Percentiles rank a stretch among this genome's conserved stretches.
These are phyloP conservation scores for Oryzias sinensis DNA, from an alignment of 2,797 vertebrate species.

Conservation along the genomic window DNA sequence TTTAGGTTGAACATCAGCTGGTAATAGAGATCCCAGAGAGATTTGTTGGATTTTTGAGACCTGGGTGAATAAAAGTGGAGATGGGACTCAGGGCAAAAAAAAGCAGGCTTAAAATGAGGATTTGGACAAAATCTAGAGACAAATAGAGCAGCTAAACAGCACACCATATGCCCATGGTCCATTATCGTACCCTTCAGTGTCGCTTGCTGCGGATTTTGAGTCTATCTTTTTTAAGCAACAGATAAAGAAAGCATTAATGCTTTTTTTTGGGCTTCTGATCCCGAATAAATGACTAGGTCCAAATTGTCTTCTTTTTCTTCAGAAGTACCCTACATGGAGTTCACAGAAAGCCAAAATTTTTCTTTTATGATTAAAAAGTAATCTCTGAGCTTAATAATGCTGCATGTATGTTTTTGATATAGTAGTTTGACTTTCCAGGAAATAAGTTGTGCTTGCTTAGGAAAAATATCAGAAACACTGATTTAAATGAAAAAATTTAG, in stretches of 20 bases:
- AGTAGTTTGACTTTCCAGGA: not conserved
- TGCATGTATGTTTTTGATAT: not conserved
- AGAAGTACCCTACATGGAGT: constrained; percentile 1
- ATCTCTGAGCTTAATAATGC: constrained; percentile 9
- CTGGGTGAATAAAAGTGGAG: constrained; percentile 37
- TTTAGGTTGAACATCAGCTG: too few relatives aligned
- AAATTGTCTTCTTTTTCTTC: constrained; percentile 8
- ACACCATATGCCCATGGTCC: constrained; percentile 57
- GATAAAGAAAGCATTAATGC: constrained; percentile 31
- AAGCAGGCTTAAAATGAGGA: constrained; percentile 43
- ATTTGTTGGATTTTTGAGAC: constrained; percentile 37
- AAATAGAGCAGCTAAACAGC: constrained; percentile 30
- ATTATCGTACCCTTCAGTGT: constrained; percentile 43
- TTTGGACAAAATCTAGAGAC: constrained; percentile 61
- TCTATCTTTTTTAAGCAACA: constrained; percentile 26
- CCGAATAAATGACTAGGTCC: constrained; percentile 9
- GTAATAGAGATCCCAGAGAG: not conserved
- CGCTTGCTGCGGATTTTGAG: constrained; percentile 37
- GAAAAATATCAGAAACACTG: too few relatives aligned
- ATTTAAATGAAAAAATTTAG: too few relatives aligned
- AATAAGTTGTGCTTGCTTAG: not conserved
- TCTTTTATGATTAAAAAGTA: constrained; percentile 9
- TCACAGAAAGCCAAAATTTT: constrained; percentile 3
- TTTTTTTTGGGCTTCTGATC: constrained; percentile 26
- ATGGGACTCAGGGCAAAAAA: constrained; percentile 14